phyloP scores from a whole-genome alignment of 2,888 invertebrate genomes.

The Chaitophorus viminalis region DNA sequence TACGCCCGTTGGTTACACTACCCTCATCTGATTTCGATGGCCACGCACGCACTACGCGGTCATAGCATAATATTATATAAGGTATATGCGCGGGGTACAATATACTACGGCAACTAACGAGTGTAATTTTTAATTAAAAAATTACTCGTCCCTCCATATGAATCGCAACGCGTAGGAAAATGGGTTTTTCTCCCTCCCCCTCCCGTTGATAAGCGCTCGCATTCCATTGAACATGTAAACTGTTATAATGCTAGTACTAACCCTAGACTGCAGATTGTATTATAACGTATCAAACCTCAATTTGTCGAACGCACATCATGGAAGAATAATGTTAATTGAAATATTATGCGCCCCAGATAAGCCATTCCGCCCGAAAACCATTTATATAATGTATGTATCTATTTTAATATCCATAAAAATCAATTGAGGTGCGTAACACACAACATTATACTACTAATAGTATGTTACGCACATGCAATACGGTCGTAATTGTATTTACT shows the following conservation, averaged over 20 bases:
- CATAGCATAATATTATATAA: too few species aligned
- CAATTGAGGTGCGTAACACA: too few species aligned
- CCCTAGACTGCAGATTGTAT: too few species aligned
- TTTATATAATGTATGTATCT: not conserved
- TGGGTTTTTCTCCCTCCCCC: not conserved
- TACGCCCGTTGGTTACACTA: not conserved
- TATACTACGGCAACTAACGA: too few species aligned
- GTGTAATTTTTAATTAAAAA: slow-evolving; percentile 45
- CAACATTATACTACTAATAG: too few species aligned
- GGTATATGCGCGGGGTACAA: too few species aligned
- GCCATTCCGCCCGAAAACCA: not conserved
- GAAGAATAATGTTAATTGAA: not conserved
- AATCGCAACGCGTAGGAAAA: not conserved
- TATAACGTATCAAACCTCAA: too few species aligned
- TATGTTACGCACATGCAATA: too few species aligned
- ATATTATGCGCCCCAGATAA: not conserved
- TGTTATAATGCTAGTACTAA: too few species aligned
- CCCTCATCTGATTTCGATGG: not conserved
- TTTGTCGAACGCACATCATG: too few species aligned
- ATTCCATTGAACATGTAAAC: not conserved
- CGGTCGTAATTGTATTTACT: too few species aligned
- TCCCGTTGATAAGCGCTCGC: not conserved
- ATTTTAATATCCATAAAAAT: too few species aligned
- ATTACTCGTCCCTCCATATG: not conserved
- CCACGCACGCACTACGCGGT: not conserved